These are phyloP conservation scores for Apis cerana DNA, from an alignment of 1,140 invertebrate genomes.

Conservation along the genomic window DNA sequence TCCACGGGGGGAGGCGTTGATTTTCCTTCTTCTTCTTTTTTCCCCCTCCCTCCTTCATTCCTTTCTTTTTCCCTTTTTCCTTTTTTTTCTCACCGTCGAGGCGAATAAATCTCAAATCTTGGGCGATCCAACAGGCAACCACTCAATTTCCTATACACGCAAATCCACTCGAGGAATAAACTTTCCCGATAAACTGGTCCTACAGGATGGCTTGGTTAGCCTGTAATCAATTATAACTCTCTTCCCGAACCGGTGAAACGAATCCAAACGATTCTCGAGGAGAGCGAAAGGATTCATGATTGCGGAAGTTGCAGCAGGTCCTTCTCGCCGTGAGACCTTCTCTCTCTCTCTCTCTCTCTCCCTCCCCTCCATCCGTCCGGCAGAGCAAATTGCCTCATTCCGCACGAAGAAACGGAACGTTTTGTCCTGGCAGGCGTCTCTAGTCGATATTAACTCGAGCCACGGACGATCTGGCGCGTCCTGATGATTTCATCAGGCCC, in stretches of 20 bases:
- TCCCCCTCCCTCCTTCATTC: neutral
- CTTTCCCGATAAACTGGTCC: neutral
- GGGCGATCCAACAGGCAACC: neutral
- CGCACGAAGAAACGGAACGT: conserved; percentile 54
- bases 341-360: too few relatives aligned
- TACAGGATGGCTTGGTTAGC: neutral
- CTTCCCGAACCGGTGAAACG: conserved; percentile 56
- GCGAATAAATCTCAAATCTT: conserved; percentile 11
- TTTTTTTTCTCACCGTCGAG: neutral
- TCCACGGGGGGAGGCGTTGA: too few relatives aligned
- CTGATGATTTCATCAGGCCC: conserved; percentile 73
- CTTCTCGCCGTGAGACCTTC: conserved; percentile 11
- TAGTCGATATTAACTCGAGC: conserved; percentile 62
- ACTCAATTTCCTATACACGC: conserved; percentile 25
- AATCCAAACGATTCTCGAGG: neutral
- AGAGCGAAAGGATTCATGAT: conserved; percentile 26
- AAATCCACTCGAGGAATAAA: conserved; percentile 7
- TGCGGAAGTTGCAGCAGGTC: conserved; percentile 22
- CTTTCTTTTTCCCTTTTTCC: too few relatives aligned
- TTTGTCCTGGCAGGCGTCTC: conserved; percentile 57
- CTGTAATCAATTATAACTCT: conserved; percentile 50
- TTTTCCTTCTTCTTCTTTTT: conserved; percentile 2
- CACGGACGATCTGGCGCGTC: conserved; percentile 70
- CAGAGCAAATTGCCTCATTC: conserved; percentile 62
- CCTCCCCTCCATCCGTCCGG: neutral